Evolutionary conservation across 2,888 invertebrate species (phyloP).

Genomic region (Keiferia lycopersicella): DNA sequence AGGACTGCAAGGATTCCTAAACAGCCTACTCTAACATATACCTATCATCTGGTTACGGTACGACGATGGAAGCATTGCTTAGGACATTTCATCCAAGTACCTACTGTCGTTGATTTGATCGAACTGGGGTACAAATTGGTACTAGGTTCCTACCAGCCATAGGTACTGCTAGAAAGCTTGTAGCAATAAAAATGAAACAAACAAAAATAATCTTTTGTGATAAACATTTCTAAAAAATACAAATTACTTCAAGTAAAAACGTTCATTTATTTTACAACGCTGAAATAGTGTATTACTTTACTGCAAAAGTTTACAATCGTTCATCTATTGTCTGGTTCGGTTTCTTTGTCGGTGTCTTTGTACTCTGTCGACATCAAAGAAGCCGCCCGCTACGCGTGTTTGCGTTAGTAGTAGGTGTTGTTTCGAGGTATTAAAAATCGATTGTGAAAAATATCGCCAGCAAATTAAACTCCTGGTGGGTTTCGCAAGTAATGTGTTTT

Average conservation of each 20-base stretch:
- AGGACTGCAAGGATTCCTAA: too few relatives aligned
- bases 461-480: slow-evolving; percentile 52
- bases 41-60: too few relatives aligned
- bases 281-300: not conserved
- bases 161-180: not conserved
- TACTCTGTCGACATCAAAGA: slow-evolving; percentile 67
- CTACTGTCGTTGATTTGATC: too few relatives aligned
- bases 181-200: too few relatives aligned
- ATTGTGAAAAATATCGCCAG: slow-evolving; percentile 59
- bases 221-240: not conserved
- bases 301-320: slow-evolving; percentile 48
- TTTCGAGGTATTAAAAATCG: slow-evolving; percentile 62
- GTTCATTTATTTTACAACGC: slow-evolving; percentile 4
- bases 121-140: too few relatives aligned
- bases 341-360: slow-evolving; percentile 71
- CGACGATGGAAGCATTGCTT: too few relatives aligned
- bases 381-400: slow-evolving; percentile 63
- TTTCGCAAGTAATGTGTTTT: slow-evolving; percentile 23
- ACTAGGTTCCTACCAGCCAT: too few relatives aligned
- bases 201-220: not conserved
- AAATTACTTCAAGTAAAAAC: not conserved
- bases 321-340: slow-evolving; percentile 45
- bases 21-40: too few relatives aligned
- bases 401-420: too few relatives aligned
- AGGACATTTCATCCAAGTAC: too few relatives aligned